Conservation (phyloP, 2,113 vertebrate genomes). For the Burhinus oedicnemus region DNA sequence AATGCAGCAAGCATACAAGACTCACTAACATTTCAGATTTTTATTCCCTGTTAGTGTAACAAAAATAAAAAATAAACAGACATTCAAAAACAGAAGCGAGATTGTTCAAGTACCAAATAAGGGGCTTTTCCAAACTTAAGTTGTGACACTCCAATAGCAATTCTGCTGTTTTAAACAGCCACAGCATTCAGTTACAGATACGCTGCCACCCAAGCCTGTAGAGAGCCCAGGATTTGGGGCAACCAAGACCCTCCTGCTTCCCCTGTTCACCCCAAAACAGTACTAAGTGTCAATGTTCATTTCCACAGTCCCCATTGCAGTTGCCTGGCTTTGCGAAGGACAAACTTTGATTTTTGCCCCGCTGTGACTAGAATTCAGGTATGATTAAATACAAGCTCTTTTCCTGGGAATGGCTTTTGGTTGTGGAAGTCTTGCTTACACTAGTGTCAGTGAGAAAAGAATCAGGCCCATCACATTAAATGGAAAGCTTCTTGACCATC, state of each 20-base stretch:
- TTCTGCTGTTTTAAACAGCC: slow-evolving; percentile 38
- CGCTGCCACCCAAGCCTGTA: neutral
- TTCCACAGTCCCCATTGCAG: slow-evolving; percentile 34
- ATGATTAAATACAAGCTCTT: neutral
- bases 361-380: neutral
- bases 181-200: neutral
- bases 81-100: slow-evolving; percentile 58
- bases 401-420: neutral
- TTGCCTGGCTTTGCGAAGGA: neutral
- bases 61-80: slow-evolving; percentile 57
- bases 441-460: neutral
- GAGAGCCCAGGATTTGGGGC: neutral
- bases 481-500: slow-evolving; percentile 22
- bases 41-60: slow-evolving; percentile 67
- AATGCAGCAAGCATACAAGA: slow-evolving; percentile 67
- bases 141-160: slow-evolving; percentile 7
- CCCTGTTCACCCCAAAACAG: neutral
- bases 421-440: slow-evolving; percentile 17
- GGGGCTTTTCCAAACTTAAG: slow-evolving; percentile 61
- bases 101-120: slow-evolving; percentile 77
- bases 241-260: neutral
- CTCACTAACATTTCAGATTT: slow-evolving; percentile 59
- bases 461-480: slow-evolving; percentile 24
- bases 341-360: neutral
- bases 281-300: neutral